Evolutionary conservation across 1,140 invertebrate species (phyloP).

Genomic region (Mizuhopecten yessoensis): DNA sequence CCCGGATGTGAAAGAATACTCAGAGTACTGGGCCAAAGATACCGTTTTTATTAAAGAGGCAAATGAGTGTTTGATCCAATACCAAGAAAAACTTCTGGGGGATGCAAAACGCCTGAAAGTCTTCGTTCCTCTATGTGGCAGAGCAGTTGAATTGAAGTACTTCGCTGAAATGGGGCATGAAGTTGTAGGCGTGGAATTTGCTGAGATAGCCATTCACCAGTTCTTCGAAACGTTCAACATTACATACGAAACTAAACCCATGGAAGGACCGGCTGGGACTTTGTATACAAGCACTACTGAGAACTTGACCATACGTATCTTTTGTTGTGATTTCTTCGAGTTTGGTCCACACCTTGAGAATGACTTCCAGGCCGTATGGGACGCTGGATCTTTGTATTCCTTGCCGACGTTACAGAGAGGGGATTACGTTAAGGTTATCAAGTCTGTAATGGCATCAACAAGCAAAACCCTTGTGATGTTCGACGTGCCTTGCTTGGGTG

Average conservation of each 20-base stretch:
- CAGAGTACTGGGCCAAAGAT: neutral
- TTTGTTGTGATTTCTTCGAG: slow-evolving; percentile 48
- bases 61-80: neutral
- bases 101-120: neutral
- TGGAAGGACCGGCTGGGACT: neutral
- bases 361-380: slow-evolving; percentile 45
- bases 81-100: slow-evolving; percentile 23
- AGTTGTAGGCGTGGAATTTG: slow-evolving; percentile 47
- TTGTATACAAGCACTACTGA: slow-evolving; percentile 43
- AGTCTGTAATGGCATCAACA: neutral
- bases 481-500: neutral
- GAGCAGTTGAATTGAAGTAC: slow-evolving; percentile 42
- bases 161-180: slow-evolving; percentile 36
- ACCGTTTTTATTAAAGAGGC: neutral
- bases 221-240: slow-evolving; percentile 28
- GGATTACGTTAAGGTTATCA: slow-evolving; percentile 6
- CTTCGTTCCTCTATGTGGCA: slow-evolving; percentile 48
- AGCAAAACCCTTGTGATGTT: slow-evolving; percentile 10
- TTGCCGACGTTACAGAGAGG: neutral
- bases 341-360: slow-evolving; percentile 19
- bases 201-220: slow-evolving; percentile 32
- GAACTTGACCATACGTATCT: slow-evolving; percentile 17
- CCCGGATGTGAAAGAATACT: neutral
- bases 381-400: slow-evolving; percentile 45
- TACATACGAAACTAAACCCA: neutral